Evolutionary conservation across 2,113 vertebrate species (phyloP), one percentile per base, ranked within the genome.

Genomic region (Callaeas wilsoni): DNA sequence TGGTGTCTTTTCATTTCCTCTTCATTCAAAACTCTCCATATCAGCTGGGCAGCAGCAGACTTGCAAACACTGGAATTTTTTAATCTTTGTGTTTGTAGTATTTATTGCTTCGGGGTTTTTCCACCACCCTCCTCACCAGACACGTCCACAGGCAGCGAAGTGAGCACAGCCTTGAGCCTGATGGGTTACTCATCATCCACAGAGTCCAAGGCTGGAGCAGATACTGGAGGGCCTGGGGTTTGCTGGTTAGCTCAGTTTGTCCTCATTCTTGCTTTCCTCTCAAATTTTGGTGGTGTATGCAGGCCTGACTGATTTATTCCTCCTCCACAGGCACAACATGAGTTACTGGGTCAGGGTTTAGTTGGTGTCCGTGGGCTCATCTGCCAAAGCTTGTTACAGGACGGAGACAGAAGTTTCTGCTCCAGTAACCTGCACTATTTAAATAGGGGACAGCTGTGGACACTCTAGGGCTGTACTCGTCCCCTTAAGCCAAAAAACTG

Each of bases 1-100:
- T 53, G 89, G 94, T 89, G 95, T 95, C 95, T 96, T 96, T 97
- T 97, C 97, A 97, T 97, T 97, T 97, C 97, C 97, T 97, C 49
- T 96, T 92, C 83, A 94, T 97, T 96, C 86, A 96, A 62, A 96
- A 62, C 82, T 70, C 88, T 84, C 86, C 62, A 0, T 96, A 97
- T 97, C 97, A 95, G 90, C 84, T 85, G 89, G 89, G 89, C 85
- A 95, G 78, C 93, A 70, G 87, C 93, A 89, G 88, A 69, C 96
- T 96, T 80, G 79, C 89, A 86, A 96, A 97, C 96, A 91, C 39
- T 94, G 80, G 75, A 96, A 88, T 81, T 89, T 84, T 91, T 84
- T 96, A 89, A 97, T 97, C 97, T 97, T 77, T 3, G 3, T 89
- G 71, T 95, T 94, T 87, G 91, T 96, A 78, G 86, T 84, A 91